Evolutionary conservation across 2,113 vertebrate species (phyloP), one percentile per base, ranked within the genome.

Genomic region (Triplophysa rosa): DNA sequence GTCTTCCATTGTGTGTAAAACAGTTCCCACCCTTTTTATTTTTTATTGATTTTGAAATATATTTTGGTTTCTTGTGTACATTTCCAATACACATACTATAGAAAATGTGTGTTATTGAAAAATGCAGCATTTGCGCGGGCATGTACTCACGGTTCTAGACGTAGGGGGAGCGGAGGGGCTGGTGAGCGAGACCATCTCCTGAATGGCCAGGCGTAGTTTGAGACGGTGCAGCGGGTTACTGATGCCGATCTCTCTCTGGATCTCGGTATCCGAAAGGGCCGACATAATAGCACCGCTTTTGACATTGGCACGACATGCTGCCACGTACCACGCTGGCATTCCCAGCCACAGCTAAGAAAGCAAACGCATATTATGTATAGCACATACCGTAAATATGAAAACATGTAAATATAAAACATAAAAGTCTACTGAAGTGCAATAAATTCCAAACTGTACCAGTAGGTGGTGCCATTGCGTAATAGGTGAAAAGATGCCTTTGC

Each of bases 271-370:
- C 0, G 98, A 99, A 67, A 99, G 86, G 8, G 97, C 98, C 14
- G 98, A 99, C 97, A 98, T 99, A 89, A 99, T 99, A 86, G 98
- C 98, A 0, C 98, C 98, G 0, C 97, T 98, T 90, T 99, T 99
- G 80, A 99, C 97, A 0, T 99, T 99, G 90, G 98, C 98, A 16
- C 97, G 93, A 79, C 98, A 99, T 12, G 97, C 98, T 14, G 98
- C 98, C 10, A 98, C 97, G 0, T 99, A 99, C 98, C 97, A 99
- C 21, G 98, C 96, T 40, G 98, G 98, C 98, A 99, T 99, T 69
- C 96, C 98, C 29, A 99, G 85, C 97, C 97, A 99, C 77, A 99
- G 92, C 98, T 99, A 83, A 16, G 9, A 9, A 81, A 63, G 73
- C 75, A 81, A 37, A 84, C 42, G 77, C 33, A 45, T 45, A 45